Evolutionary conservation across 2,797 vertebrate genomes (phyloP), one percentile per base, ranked within the genome.

Genomic region (Neosilurus mollespiculum): DNA sequence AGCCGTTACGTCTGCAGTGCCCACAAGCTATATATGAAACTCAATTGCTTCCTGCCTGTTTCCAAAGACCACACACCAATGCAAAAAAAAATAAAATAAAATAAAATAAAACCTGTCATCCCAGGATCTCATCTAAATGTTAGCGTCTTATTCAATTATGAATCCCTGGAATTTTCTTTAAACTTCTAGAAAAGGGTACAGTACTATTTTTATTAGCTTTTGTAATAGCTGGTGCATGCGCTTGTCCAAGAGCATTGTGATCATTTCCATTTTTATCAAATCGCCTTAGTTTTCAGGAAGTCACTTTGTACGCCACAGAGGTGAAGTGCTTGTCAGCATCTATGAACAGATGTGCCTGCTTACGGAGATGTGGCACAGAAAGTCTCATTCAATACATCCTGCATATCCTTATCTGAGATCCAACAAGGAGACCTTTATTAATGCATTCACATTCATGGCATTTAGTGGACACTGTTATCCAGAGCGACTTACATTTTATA

Each of bases 81-180:
- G 70, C 62, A 93, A 91, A 92, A 66, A 66, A 64, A 66, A 16
- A 62, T 37, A 70, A 2, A 37, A 43, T n/a, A 43, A 24, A 62
- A 43, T 11, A 22, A 76, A 59, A 16, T 49, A 49, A 78, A 62
- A 24, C 18, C 87, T 95, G 94, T 92, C 93, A 96, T 93, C 90
- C 90, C 92, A 92, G 91, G 92, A 94, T 94, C 92, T 92, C 93
- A 95, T 94, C 93, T 94, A 91, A 94, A 93, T 90, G 90, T 92
- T 94, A 92, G 89, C 91, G 92, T 93, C 93, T 96, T 95, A 96
- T 97, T 96, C 95, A 95, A 97, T 96, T 95, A 95, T 94, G 94
- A 93, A 94, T 95, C 91, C 91, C 67, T 72, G 93, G 92, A 94
- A 95, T 93, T 94, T 91, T 94, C 90, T 53, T 43, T 79, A 62